Percentiles rank a stretch among this genome's conserved stretches.
These are phyloP conservation scores for Phocides pigmalion DNA, from an alignment of 1,140 invertebrate species.

Conservation along the genomic window DNA sequence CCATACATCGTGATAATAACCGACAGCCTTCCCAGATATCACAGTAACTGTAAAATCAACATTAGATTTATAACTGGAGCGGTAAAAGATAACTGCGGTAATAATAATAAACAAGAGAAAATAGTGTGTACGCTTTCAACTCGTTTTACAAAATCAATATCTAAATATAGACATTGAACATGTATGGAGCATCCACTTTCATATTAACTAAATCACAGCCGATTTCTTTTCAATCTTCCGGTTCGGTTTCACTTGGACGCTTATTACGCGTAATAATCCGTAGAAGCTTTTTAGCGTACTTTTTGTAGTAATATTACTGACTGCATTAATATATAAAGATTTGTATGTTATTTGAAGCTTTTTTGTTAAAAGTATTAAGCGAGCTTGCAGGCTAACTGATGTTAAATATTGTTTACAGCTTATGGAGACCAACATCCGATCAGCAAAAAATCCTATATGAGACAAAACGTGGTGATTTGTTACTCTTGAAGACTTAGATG, in stretches of 20 bases:
- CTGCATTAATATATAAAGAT: no score
- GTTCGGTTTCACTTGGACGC: slow-evolving; percentile 56
- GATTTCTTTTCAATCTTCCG: slow-evolving; percentile 51
- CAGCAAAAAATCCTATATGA: no score
- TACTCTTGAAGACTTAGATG: no score
- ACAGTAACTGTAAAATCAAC: slow-evolving; percentile 30
- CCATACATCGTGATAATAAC: slow-evolving; percentile 10
- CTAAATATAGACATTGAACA: slow-evolving; percentile 32
- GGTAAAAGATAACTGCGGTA: slow-evolving; percentile 18
- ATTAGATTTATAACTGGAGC: slow-evolving; percentile 32
- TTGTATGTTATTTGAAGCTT: no score
- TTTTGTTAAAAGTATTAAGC: no score
- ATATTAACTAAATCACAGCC: slow-evolving; percentile 35
- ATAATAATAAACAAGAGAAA: slow-evolving; percentile 32
- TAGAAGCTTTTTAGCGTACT: slow-evolving; percentile 32
- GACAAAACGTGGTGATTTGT: no score
- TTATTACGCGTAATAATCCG: slow-evolving; percentile 53
- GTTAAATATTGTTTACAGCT: no score
- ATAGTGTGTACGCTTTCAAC: slow-evolving; percentile 19
- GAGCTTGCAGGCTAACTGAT: no score
- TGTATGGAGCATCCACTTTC: slow-evolving; percentile 33
- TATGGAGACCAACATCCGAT: no score
- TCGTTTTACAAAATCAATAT: slow-evolving; percentile 29
- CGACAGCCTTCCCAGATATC: slow-evolving; percentile 11
- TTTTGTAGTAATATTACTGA: no score